Evolutionary conservation across 2,797 vertebrate genomes (phyloP).

Genomic region (Cyclura pinguis): DNA sequence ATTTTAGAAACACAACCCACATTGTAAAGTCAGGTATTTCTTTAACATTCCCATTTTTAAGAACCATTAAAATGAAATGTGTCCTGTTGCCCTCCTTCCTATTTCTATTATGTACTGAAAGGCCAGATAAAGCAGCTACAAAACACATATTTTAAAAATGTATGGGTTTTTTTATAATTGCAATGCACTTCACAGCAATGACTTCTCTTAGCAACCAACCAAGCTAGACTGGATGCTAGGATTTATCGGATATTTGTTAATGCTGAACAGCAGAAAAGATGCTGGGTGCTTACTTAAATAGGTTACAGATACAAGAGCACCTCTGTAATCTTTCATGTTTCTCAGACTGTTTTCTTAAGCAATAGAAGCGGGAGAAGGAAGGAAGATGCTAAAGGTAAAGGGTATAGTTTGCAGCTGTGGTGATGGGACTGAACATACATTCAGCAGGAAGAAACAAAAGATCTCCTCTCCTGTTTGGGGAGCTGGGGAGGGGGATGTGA

Average conservation of each 20-base stretch:
- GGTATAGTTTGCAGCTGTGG: not conserved
- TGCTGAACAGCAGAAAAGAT: not conserved
- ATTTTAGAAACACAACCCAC: not conserved
- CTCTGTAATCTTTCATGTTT: not conserved
- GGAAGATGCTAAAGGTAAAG: not conserved
- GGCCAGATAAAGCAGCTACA: not conserved
- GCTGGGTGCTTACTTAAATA: not conserved
- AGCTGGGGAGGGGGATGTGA: not conserved
- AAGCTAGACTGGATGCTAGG: not conserved
- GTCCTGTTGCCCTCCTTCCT: too few relatives aligned
- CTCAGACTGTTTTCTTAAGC: not conserved
- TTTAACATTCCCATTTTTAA: not conserved
- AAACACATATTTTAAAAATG: not conserved
- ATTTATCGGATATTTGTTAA: not conserved
- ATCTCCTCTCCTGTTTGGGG: not conserved
- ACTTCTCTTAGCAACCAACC: not conserved
- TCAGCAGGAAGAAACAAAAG: constrained; percentile 8
- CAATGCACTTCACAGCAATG: accelerated
- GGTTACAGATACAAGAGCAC: not conserved
- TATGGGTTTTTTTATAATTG: not conserved
- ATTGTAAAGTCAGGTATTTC: not conserved
- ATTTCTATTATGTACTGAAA: not conserved
- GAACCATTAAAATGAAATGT: not conserved
- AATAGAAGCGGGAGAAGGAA: not conserved
- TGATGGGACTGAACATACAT: not conserved